Evolutionary conservation across 2,888 invertebrate species (phyloP).

Genomic region (Spicauda simplicius): DNA sequence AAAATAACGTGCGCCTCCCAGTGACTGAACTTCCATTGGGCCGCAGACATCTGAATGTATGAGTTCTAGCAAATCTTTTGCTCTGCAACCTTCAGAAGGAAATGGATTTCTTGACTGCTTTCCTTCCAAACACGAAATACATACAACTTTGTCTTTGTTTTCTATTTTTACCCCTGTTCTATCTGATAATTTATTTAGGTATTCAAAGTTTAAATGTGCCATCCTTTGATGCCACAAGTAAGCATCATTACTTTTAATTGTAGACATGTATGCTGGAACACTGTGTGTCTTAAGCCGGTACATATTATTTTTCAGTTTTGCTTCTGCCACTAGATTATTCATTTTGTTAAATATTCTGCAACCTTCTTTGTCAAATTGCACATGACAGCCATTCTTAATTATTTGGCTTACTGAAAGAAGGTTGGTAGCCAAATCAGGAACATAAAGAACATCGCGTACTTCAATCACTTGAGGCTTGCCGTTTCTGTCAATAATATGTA

Average conservation of each 20-base stretch:
- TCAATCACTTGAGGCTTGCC: constrained; percentile 22
- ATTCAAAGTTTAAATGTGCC: constrained; percentile 38
- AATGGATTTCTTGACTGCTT: constrained; percentile 40
- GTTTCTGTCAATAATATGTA: constrained; percentile 14
- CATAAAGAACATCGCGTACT: constrained; percentile 39
- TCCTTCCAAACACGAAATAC: constrained; percentile 38
- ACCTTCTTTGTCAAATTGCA: constrained; percentile 36
- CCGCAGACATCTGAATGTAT: constrained; percentile 41
- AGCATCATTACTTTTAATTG: constrained; percentile 13
- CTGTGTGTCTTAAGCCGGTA: constrained; percentile 35
- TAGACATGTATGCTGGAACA: constrained; percentile 20
- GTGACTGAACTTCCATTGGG: constrained; percentile 17
- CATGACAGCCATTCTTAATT: constrained; percentile 31
- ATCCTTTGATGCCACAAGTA: constrained; percentile 39
- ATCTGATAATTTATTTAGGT: constrained; percentile 35
- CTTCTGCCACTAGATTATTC: constrained; percentile 27
- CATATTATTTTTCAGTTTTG: constrained; percentile 38
- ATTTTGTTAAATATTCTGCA: constrained; percentile 29
- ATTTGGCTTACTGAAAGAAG: constrained; percentile 41
- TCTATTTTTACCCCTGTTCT: constrained; percentile 34
- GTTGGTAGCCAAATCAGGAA: constrained; percentile 39
- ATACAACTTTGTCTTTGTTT: constrained; percentile 26
- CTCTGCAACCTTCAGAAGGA: constrained; percentile 32
- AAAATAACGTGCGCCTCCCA: constrained; percentile 18
- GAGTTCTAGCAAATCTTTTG: constrained; percentile 45